Evolutionary conservation across 1,140 invertebrate species (phyloP).

Genomic region (Scylla paramamosain): DNA sequence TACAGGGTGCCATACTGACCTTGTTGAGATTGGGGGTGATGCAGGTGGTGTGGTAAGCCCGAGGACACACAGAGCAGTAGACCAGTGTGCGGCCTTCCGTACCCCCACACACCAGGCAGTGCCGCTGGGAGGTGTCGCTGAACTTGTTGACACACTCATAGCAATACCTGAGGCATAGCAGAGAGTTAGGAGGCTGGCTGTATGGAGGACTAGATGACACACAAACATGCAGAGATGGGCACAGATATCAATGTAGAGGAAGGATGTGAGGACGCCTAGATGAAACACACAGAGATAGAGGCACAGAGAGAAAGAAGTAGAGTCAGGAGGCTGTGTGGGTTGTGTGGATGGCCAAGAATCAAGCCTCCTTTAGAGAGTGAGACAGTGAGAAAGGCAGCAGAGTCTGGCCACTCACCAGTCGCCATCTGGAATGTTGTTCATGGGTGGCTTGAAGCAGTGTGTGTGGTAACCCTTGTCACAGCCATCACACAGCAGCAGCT

Average conservation of each 20-base stretch:
- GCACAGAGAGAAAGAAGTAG: too few species aligned
- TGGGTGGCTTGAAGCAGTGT: conserved; percentile 98
- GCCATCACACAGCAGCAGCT: conserved; percentile 95
- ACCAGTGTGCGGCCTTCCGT: conserved; percentile 87
- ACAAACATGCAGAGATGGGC: too few species aligned
- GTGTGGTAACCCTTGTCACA: conserved; percentile 99
- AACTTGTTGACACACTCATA: conserved; percentile 98
- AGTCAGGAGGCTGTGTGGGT: too few species aligned
- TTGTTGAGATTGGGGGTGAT: conserved; percentile 92
- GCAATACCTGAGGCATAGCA: conserved; percentile 88
- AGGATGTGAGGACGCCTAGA: too few species aligned
- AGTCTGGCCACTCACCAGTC: conserved; percentile 88
- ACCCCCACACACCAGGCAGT: conserved; percentile 80
- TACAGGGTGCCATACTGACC: conserved; percentile 78
- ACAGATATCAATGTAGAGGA: too few species aligned
- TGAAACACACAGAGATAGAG: too few species aligned
- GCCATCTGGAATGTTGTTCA: conserved; percentile 97
- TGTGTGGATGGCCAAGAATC: too few species aligned
- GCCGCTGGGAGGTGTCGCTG: conserved; percentile 87
- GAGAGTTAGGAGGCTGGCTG: not conserved
- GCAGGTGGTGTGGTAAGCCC: conserved; percentile 95
- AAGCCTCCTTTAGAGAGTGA: too few species aligned
- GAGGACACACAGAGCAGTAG: conserved; percentile 92
- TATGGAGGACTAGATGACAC: too few species aligned
- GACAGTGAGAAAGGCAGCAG: too few species aligned